Evolutionary conservation across 2,113 vertebrate species (phyloP).

Genomic region (Gobius niger): DNA sequence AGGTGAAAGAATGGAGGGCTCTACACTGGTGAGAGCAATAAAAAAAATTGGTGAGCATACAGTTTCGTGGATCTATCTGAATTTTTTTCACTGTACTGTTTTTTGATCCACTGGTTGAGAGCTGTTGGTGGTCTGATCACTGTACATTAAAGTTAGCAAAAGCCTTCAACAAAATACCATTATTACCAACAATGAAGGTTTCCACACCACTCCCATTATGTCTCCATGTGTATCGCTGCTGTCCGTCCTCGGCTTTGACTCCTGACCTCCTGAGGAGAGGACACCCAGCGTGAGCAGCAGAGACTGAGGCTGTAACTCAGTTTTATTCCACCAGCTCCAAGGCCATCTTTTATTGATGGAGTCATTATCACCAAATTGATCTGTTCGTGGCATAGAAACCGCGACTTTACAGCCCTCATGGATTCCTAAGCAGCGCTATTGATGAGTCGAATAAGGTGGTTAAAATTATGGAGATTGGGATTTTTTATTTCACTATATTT

Average conservation of each 20-base stretch:
- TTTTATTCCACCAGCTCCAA: slow-evolving; percentile 35
- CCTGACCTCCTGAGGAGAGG: slow-evolving; percentile 4
- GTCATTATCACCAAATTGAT: slow-evolving; percentile 56
- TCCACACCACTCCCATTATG: background rate
- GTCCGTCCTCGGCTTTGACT: background rate
- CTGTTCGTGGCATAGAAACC: slow-evolving; percentile 33
- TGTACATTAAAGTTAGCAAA: no score
- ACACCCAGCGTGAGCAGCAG: background rate
- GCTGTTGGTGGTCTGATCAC: no score
- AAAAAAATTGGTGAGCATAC: no score
- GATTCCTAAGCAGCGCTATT: no score
- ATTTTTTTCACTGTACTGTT: no score
- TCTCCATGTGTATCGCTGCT: background rate
- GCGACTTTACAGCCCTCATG: background rate
- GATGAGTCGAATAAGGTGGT: background rate
- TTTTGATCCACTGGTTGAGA: no score
- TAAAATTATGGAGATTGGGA: background rate
- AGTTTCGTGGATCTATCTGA: no score
- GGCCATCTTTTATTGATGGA: slow-evolving; percentile 50
- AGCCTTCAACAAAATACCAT: no score
- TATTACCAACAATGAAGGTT: no score
- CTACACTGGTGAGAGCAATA: no score
- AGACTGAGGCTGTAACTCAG: slow-evolving; percentile 25
- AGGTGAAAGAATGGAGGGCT: no score
- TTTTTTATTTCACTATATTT: no score